phyloP scores from a whole-genome alignment of 2,888 invertebrate species.

The Oithona nana region DNA sequence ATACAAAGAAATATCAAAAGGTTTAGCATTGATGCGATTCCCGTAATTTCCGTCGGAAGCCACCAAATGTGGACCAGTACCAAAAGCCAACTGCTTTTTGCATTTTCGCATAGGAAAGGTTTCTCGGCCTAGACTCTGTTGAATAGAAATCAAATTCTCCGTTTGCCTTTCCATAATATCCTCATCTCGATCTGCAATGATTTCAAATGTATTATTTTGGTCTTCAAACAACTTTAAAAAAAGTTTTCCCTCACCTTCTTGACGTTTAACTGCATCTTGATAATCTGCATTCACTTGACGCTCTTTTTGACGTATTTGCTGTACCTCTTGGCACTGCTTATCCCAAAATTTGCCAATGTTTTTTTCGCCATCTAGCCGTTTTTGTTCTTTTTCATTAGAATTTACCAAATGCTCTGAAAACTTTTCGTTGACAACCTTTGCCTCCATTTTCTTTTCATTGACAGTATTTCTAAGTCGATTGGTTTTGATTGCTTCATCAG shows the following conservation, averaged over 20 bases:
- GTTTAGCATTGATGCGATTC: neutral
- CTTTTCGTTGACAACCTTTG: neutral
- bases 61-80: neutral
- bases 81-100: neutral
- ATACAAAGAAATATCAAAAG: neutral
- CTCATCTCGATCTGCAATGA: too few relatives aligned
- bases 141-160: neutral
- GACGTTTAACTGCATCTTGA: neutral
- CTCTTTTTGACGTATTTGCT: neutral
- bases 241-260: too few relatives aligned
- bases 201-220: too few relatives aligned
- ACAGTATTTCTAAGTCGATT: neutral
- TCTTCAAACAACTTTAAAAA: too few relatives aligned
- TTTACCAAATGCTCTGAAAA: neutral
- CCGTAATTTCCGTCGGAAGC: neutral
- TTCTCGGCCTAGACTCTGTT: neutral
- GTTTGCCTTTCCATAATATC: neutral
- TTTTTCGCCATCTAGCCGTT: neutral
- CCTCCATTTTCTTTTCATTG: neutral
- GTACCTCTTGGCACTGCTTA: neutral
- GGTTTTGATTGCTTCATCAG: neutral
- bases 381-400: neutral
- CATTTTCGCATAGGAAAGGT: neutral
- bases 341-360: neutral
- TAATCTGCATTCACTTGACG: neutral